Evolutionary conservation across 2,113 vertebrate species (phyloP).

Genomic region (Rhizomys pruinosus): DNA sequence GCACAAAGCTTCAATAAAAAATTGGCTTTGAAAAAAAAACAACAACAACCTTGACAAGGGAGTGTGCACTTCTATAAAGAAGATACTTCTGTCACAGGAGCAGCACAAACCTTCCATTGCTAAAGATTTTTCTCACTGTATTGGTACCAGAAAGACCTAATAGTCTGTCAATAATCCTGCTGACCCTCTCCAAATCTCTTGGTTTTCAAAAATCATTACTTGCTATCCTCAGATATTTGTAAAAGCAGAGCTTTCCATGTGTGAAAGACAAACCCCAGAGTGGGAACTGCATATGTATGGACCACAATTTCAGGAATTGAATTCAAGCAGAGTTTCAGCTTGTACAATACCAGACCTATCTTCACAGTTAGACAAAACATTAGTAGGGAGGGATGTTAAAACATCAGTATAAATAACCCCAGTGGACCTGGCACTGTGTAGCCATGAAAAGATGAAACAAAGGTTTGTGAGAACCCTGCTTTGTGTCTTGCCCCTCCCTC

Average conservation of each 20-base stretch:
- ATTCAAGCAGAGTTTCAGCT: neutral
- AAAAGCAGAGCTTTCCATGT: neutral
- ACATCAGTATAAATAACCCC: neutral
- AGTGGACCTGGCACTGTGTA: neutral
- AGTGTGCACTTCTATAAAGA: neutral
- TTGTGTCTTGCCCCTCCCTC: neutral
- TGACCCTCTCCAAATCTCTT: neutral
- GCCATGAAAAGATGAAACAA: neutral
- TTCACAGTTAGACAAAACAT: neutral
- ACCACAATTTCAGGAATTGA: neutral
- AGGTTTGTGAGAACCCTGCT: neutral
- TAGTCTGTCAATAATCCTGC: neutral
- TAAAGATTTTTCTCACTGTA: neutral
- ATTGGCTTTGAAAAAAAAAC: too few species aligned
- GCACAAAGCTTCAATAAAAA: neutral
- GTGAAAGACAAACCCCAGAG: neutral
- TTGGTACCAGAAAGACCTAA: neutral
- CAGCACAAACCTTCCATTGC: neutral
- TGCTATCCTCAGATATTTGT: conserved; percentile 13
- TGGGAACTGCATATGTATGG: neutral
- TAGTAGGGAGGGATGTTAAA: neutral
- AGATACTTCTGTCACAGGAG: neutral
- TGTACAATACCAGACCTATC: neutral
- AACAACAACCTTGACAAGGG: neutral
- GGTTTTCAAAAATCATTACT: conserved; percentile 8